phyloP scores from a whole-genome alignment of 1,140 invertebrate genomes.

The Sitobion miscanthi region DNA sequence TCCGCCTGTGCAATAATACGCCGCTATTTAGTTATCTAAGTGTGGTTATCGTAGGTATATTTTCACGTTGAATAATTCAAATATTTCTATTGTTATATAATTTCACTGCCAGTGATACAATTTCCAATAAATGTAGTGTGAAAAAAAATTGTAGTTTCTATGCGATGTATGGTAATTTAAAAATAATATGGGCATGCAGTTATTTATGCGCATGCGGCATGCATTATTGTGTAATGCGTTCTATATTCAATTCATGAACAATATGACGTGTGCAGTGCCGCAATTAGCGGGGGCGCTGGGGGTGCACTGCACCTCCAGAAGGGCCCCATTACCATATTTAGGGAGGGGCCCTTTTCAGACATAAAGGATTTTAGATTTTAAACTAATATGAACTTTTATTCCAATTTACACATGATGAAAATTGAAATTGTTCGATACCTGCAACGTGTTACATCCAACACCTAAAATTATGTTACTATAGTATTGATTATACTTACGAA shows the following conservation, averaged over 20 bases:
- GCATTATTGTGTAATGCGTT: neutral
- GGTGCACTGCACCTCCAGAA: too few relatives aligned
- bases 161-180: neutral
- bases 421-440: too few relatives aligned
- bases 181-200: neutral
- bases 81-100: constrained; percentile 14
- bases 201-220: neutral
- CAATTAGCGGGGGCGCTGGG: too few relatives aligned
- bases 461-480: too few relatives aligned
- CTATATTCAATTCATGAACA: neutral
- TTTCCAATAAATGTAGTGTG: neutral
- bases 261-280: neutral
- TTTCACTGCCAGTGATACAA: neutral
- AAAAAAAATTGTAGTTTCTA: neutral
- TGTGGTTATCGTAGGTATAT: neutral
- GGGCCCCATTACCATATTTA: too few relatives aligned
- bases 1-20: neutral
- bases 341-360: too few relatives aligned
- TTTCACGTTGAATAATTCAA: constrained; percentile 13
- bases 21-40: neutral
- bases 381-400: too few relatives aligned
- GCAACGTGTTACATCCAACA: too few relatives aligned
- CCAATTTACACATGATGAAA: too few relatives aligned
- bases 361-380: too few relatives aligned
- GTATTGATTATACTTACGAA: too few relatives aligned